Conservation (phyloP, 2,888 invertebrate genomes). For the Cepaea hortensis region DNA sequence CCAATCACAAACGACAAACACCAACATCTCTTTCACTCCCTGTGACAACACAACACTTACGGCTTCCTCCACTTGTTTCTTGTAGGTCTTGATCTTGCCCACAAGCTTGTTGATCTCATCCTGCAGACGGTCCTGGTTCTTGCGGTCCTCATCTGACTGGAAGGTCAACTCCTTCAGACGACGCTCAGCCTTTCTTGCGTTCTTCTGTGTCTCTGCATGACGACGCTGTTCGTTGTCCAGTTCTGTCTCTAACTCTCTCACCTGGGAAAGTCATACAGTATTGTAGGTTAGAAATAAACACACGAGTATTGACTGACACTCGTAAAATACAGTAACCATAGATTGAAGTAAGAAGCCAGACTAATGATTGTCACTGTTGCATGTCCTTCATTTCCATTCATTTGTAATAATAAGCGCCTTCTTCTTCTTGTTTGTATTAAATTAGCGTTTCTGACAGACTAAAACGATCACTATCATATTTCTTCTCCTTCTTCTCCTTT, state of each 20-base stretch:
- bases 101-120: conserved; percentile 98
- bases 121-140: conserved; percentile 99
- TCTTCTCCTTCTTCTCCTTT: too few relatives aligned
- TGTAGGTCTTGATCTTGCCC: conserved; percentile 99
- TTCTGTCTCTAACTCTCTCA: conserved; percentile 82
- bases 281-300: too few relatives aligned
- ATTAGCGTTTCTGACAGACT: too few relatives aligned
- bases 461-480: too few relatives aligned
- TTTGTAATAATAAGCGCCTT: too few relatives aligned
- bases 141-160: conserved; percentile 93
- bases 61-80: conserved; percentile 99
- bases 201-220: conserved; percentile 99
- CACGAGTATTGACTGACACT: too few relatives aligned
- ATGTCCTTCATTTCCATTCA: too few relatives aligned
- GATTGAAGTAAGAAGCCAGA: neutral
- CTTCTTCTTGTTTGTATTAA: too few relatives aligned
- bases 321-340: neutral
- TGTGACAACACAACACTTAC: conserved; percentile 75
- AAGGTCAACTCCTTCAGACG: conserved; percentile 95
- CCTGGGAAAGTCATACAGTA: conserved; percentile 53
- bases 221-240: conserved; percentile 98
- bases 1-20: too few relatives aligned
- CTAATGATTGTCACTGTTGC: too few relatives aligned
- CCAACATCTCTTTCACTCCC: too few relatives aligned
- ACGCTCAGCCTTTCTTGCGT: conserved; percentile 95